A percentile compares a stretch with the other conserved stretches of the same genome.
These are phyloP conservation scores for Corynorhinus townsendii DNA, from an alignment of 2,113 vertebrate genomes.

Conservation along the genomic window DNA sequence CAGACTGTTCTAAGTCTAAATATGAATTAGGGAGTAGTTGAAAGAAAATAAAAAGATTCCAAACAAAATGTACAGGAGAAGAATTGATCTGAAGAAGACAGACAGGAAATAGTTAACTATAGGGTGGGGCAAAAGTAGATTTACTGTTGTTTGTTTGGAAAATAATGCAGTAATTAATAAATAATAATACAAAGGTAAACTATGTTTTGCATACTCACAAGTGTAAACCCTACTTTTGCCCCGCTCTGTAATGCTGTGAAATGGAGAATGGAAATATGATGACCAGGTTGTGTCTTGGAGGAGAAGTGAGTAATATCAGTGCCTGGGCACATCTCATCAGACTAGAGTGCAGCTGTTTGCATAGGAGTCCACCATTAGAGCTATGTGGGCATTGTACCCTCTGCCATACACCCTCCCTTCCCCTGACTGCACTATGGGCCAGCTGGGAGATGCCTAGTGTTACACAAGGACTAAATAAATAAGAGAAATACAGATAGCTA, in stretches of 20 bases:
- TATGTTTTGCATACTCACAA: neutral
- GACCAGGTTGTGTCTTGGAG: neutral
- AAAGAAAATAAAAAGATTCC: neutral
- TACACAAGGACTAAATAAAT: neutral
- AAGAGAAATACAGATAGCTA: neutral
- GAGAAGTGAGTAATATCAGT: neutral
- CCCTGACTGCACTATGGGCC: neutral
- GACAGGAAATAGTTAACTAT: neutral
- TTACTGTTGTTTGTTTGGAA: neutral
- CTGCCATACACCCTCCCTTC: fast-evolving
- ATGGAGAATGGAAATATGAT: neutral
- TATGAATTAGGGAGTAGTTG: neutral
- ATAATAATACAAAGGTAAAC: neutral
- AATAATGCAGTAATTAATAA: neutral
- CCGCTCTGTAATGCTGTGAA: neutral
- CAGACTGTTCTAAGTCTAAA: neutral
- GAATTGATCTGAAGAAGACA: neutral
- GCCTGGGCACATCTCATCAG: too few relatives aligned
- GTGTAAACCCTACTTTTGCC: neutral
- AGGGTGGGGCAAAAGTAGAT: neutral
- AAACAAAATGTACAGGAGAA: neutral
- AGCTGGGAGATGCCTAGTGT: neutral
- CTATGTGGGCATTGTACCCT: neutral
- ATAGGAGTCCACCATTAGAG: neutral
- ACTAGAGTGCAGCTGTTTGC: neutral